These are phyloP conservation scores for Pandemis cinnamomeana DNA, from an alignment of 2,888 invertebrate species.

Conservation along the genomic window DNA sequence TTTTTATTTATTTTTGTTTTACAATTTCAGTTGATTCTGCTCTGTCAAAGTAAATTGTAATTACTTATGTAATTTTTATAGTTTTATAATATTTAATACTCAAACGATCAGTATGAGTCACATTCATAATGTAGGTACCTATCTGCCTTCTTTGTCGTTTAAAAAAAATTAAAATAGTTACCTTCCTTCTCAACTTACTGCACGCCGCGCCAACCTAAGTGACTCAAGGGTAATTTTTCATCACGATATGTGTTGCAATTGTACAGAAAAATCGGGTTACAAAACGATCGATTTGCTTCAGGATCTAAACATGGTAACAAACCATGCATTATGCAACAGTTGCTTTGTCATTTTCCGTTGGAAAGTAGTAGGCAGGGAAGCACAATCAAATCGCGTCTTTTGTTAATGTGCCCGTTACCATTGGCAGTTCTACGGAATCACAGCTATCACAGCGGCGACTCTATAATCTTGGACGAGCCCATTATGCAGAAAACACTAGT, in stretches of 20 bases:
- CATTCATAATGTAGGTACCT: too few species aligned
- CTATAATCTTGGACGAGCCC: slow-evolving; percentile 70
- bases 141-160: too few species aligned
- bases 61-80: too few species aligned
- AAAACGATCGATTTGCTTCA: not conserved
- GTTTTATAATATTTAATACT: too few species aligned
- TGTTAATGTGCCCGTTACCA: slow-evolving; percentile 72
- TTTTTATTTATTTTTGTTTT: too few species aligned
- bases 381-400: slow-evolving; percentile 65
- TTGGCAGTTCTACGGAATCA: slow-evolving; percentile 70
- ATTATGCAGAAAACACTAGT: slow-evolving; percentile 76
- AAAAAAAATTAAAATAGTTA: too few species aligned
- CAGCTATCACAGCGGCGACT: slow-evolving; percentile 65
- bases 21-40: too few species aligned
- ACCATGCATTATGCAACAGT: slow-evolving; percentile 43
- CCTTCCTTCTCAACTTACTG: too few species aligned
- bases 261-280: not conserved
- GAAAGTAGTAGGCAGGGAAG: slow-evolving; percentile 60
- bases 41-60: too few species aligned
- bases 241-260: not conserved
- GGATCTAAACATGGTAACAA: not conserved
- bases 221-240: not conserved
- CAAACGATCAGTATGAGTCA: too few species aligned
- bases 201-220: not conserved
- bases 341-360: slow-evolving; percentile 66